phyloP scores from a whole-genome alignment of 23 tunicate species.

The Phallusia fumigata region DNA sequence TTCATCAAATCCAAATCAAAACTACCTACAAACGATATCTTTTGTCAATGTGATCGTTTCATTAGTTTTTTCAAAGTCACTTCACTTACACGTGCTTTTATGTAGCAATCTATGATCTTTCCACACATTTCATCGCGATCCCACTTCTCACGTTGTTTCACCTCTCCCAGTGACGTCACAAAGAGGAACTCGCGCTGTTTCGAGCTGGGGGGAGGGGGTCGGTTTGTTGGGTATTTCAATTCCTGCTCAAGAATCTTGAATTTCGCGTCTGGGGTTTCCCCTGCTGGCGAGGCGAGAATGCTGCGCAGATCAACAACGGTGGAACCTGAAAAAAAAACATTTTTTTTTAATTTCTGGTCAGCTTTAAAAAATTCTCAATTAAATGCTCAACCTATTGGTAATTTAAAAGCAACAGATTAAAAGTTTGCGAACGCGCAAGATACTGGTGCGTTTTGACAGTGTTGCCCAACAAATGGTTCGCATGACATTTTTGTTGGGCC shows the following conservation, averaged over 20 bases:
- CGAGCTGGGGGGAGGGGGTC: constrained; percentile 9
- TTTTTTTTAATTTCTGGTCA: too few relatives aligned
- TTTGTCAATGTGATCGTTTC: too few relatives aligned
- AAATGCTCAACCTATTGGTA: too few relatives aligned
- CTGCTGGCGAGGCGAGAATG: background rate
- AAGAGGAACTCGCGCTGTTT: constrained; percentile 25
- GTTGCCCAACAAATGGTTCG: too few relatives aligned
- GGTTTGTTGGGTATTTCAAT: background rate
- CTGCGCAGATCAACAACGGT: constrained; percentile 9
- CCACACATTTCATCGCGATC: constrained; percentile 55
- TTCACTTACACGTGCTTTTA: constrained; percentile 28
- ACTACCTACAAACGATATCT: too few relatives aligned
- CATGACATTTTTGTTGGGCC: too few relatives aligned
- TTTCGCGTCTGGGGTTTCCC: background rate
- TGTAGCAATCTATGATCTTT: constrained; percentile 23
- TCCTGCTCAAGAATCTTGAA: constrained; percentile 45
- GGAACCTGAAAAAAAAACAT: constrained; percentile 23
- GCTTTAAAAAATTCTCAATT: too few relatives aligned
- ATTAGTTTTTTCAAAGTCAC: too few relatives aligned
- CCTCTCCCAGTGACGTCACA: constrained; percentile 14
- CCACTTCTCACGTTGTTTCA: constrained; percentile 22
- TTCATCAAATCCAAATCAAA: too few relatives aligned
- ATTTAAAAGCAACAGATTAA: too few relatives aligned
- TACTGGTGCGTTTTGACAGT: too few relatives aligned
- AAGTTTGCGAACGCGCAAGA: too few relatives aligned